phyloP scores from a whole-genome alignment of 2,797 vertebrate species.

The Pteronotus mesoamericanus region DNA sequence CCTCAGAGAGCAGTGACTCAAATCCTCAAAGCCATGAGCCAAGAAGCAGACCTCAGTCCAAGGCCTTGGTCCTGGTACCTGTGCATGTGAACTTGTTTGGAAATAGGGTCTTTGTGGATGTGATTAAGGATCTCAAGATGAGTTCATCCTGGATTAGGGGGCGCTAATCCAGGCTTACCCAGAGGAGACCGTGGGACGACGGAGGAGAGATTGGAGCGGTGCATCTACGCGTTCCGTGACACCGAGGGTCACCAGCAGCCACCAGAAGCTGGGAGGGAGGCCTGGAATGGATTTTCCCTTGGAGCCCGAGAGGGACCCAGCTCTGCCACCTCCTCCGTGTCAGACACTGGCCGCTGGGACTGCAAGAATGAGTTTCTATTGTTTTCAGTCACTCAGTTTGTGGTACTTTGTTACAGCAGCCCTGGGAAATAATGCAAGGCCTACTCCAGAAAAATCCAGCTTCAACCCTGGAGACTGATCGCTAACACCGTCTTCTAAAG shows the following conservation, averaged over 20 bases:
- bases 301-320: fast-evolving
- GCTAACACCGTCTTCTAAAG: background rate
- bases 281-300: background rate
- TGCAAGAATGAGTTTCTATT: fast-evolving
- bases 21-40: background rate
- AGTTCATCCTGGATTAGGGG: background rate
- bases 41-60: background rate
- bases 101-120: background rate
- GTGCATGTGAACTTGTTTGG: background rate
- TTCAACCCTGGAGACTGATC: background rate
- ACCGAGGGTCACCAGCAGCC: background rate
- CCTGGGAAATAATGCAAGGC: background rate
- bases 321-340: background rate
- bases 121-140: background rate
- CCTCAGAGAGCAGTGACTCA: too few species aligned
- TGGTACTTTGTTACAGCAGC: background rate
- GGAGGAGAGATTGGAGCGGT: fast-evolving
- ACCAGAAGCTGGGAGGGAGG: background rate
- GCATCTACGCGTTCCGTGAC: fast-evolving
- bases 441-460: background rate
- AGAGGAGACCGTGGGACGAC: fast-evolving
- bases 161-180: background rate
- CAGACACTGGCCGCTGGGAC: background rate
- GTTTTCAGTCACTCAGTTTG: too few species aligned
- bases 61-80: background rate